A percentile compares a stretch with the other conserved stretches of the same genome.
Evolutionary conservation across 2,888 invertebrate species (phyloP).

Genomic region (Thymelicus sylvestris): DNA sequence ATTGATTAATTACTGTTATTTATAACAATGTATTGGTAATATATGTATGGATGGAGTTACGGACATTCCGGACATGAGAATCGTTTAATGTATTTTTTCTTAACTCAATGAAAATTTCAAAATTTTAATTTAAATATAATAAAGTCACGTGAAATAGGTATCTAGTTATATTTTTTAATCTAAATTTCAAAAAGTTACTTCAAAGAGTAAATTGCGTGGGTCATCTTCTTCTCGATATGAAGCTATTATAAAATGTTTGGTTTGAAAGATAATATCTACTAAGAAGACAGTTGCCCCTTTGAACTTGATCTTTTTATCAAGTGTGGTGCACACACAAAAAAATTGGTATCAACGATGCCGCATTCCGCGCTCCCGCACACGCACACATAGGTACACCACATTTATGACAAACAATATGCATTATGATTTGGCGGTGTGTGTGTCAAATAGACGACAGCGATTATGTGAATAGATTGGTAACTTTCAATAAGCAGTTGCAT

Average conservation of each 20-base stretch:
- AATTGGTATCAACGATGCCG: conserved; percentile 74
- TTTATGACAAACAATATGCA: conserved; percentile 37
- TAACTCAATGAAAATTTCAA: too few species aligned
- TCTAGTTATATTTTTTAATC: too few species aligned
- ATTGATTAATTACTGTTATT: background rate
- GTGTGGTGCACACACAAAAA: conserved; percentile 61
- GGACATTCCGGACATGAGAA: too few species aligned
- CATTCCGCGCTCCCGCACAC: conserved; percentile 69
- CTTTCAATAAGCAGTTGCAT: conserved; percentile 25
- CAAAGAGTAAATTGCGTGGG: background rate
- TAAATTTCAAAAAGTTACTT: background rate
- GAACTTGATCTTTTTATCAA: conserved; percentile 83
- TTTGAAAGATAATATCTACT: conserved; percentile 49
- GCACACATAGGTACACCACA: conserved; percentile 47
- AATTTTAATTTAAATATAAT: too few species aligned
- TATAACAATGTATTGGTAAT: background rate
- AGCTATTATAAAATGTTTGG: conserved; percentile 9
- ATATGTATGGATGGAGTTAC: too few species aligned
- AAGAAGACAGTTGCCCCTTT: conserved; percentile 66
- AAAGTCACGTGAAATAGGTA: too few species aligned
- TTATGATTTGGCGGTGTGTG: conserved; percentile 24
- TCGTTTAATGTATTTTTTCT: too few species aligned
- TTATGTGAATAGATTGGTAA: conserved; percentile 28
- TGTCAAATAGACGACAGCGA: conserved; percentile 19
- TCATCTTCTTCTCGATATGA: conserved; percentile 6